Evolutionary conservation across 2,888 invertebrate genomes (phyloP).

Genomic region (Linnaemya vulpina): DNA sequence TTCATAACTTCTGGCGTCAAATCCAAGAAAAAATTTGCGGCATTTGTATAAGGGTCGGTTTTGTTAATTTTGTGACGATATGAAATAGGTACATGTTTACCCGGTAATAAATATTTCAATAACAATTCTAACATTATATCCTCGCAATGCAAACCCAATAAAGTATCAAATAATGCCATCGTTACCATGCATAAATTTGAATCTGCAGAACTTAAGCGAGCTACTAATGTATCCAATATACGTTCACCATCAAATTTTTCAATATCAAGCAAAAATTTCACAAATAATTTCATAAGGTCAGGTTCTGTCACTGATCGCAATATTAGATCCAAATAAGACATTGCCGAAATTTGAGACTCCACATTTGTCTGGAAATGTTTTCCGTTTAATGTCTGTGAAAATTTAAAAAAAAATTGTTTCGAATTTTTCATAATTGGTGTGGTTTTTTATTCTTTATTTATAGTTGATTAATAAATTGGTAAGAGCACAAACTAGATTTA

Average conservation of each 20-base stretch:
- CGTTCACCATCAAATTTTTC: conserved; percentile 93
- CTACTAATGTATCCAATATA: conserved; percentile 91
- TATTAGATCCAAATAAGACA: conserved; percentile 95
- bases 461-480: conserved; percentile 20
- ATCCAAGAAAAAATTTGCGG: conserved; percentile 89
- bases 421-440: conserved; percentile 82
- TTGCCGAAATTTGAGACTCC: conserved; percentile 95
- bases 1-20: conserved; percentile 86
- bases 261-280: conserved; percentile 92
- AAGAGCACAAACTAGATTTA: conserved; percentile 3
- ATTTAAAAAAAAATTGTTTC: conserved; percentile 79
- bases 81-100: conserved; percentile 89
- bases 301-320: conserved; percentile 93
- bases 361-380: conserved; percentile 90
- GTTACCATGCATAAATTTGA: conserved; percentile 94
- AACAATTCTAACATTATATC: conserved; percentile 97
- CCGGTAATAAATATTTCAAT: conserved; percentile 92
- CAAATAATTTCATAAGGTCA: conserved; percentile 90
- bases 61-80: conserved; percentile 88
- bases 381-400: conserved; percentile 83
- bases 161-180: conserved; percentile 93
- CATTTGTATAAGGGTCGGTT: conserved; percentile 89
- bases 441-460: conserved; percentile 66
- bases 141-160: conserved; percentile 96
- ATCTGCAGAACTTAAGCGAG: conserved; percentile 88